A percentile compares a stretch with the other conserved stretches of the same genome.
These are phyloP conservation scores for Hetaerina titia DNA, from an alignment of 2,888 invertebrate species.

Conservation along the genomic window DNA sequence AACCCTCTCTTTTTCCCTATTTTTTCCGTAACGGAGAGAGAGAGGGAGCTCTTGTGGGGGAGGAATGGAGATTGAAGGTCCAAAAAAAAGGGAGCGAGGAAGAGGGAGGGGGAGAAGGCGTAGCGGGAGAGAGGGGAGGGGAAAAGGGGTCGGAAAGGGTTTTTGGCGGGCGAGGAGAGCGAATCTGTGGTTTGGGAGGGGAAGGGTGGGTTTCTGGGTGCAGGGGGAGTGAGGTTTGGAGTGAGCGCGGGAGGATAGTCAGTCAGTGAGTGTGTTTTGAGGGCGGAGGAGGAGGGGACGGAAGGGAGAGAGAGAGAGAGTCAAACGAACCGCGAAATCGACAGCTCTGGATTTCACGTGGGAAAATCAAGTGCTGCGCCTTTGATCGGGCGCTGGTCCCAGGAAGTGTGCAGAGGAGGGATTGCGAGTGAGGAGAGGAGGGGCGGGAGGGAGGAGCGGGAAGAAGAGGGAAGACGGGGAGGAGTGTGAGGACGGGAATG, in stretches of 20 bases:
- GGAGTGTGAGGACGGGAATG: no score
- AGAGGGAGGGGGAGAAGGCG: no score
- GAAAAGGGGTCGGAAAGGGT: neutral
- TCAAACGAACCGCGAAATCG: slow-evolving; percentile 34
- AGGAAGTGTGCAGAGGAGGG: neutral
- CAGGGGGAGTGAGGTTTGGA: slow-evolving; percentile 25
- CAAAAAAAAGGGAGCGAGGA: no score
- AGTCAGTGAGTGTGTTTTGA: neutral
- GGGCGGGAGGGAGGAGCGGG: no score
- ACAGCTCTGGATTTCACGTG: slow-evolving; percentile 66
- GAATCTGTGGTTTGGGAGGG: neutral
- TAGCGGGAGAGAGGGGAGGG: neutral
- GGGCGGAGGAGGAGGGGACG: neutral
- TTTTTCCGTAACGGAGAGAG: no score
- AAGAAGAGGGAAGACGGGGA: no score
- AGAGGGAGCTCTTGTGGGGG: no score
- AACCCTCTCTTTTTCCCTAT: no score
- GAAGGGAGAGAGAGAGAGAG: slow-evolving; percentile 27
- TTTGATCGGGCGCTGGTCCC: slow-evolving; percentile 49
- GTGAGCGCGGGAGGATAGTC: neutral
- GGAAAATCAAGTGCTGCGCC: slow-evolving; percentile 66
- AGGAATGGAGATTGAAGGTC: no score
- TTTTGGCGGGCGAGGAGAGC: neutral
- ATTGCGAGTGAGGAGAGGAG: no score
- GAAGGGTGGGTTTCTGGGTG: neutral